Base-by-base conservation (phyloP, 2,888 invertebrate genomes). In the Antheraea assamensis region DNA sequence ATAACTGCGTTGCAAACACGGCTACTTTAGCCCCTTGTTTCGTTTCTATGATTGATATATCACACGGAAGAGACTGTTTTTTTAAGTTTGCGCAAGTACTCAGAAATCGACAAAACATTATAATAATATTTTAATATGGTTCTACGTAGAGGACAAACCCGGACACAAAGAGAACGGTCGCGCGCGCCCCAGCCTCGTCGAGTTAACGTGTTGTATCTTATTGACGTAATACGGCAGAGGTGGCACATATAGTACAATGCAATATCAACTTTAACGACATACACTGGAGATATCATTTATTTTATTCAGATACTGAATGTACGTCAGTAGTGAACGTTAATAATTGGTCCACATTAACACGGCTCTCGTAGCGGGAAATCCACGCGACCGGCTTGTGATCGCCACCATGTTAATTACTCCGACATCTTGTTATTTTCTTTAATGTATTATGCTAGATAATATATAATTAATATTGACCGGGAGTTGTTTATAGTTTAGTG, bases 271-370 rank as follows among this genome's bases (percentile, higher is more conserved):
- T 88, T 92, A 92, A 85, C 79, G 74, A 78, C 76, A 76, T 74
- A 74, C 74, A 61, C 78, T 78, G 82, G 87, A 83, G 85, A 87
- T 84, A 82, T 83, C 88, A 83, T 85, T 87, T 87, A 75, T 75
- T 78, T 83, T 81, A 81, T 78, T 77, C 75, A 70, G 75, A 83
- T 82, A 80, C 81, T 82, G 80, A n/a, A 82, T 83, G 85, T 87
- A 92, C 92, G 92, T 93, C 92, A 93, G 89, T 87, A 85, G 84
- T 85, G 85, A 85, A 91, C 88, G 91, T 92, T 92, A 91, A 91
- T 93, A 93, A 93, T 93, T 94, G 91, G 93, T 92, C 91, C 92
- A 91, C 87, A 89, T 90, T 86, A 90, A 91, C 90, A 91, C 88
- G 88, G 92, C 87, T 90, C 85, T 90, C 85, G 88, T 92, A 92